Evolutionary conservation across 2,888 invertebrate genomes (phyloP).

Genomic region (Dusona sp.): DNA sequence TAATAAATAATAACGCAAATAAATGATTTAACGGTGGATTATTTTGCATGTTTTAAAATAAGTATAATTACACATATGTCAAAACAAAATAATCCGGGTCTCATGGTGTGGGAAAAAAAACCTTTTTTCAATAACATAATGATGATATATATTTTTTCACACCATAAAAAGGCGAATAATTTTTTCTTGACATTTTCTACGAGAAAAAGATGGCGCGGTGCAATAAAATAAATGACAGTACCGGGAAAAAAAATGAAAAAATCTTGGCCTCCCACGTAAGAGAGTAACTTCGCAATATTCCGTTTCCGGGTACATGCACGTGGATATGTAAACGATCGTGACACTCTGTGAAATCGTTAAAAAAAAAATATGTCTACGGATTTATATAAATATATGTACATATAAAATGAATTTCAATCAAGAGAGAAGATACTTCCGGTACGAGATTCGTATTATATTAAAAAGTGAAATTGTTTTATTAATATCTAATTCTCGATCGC

Average conservation of each 20-base stretch:
- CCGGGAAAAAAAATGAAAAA: neutral
- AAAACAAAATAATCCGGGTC: neutral
- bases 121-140: neutral
- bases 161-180: neutral
- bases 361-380: neutral
- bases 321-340: conserved; percentile 7
- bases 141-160: neutral
- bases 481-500: conserved; percentile 30
- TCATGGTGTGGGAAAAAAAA: neutral
- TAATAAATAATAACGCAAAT: neutral
- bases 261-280: neutral
- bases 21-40: neutral
- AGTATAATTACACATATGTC: neutral
- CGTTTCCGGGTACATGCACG: conserved; percentile 11
- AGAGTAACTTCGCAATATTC: conserved; percentile 9
- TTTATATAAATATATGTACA: neutral
- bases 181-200: conserved; percentile 1
- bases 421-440: conserved; percentile 34
- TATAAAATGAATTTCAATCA: conserved; percentile 30
- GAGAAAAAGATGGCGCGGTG: neutral
- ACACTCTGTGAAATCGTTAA: conserved; percentile 12
- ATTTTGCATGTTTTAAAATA: neutral
- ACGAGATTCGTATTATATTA: conserved; percentile 9
- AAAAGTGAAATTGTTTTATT: conserved; percentile 36
- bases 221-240: neutral